Evolutionary conservation across 2,888 invertebrate species (phyloP).

Genomic region (Meandrusa payeni): DNA sequence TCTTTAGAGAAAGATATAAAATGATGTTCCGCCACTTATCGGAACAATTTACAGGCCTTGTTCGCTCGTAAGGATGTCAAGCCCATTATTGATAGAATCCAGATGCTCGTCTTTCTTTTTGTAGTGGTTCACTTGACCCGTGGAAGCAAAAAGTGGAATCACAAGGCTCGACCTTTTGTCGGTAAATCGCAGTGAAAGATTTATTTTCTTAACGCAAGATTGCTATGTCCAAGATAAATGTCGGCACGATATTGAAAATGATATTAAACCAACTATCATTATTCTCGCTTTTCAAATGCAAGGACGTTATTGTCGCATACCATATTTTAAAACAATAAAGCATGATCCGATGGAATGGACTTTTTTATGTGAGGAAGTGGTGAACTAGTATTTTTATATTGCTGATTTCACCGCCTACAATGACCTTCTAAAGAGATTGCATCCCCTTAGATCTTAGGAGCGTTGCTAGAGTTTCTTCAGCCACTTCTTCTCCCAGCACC

Average conservation of each 20-base stretch:
- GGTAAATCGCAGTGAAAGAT: conserved; percentile 51
- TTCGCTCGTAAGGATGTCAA: conserved; percentile 34
- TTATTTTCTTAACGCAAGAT: conserved; percentile 58
- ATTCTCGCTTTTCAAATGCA: background rate
- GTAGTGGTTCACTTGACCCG: conserved; percentile 50
- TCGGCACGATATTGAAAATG: conserved; percentile 23
- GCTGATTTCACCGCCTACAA: no score
- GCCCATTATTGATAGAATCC: conserved; percentile 50
- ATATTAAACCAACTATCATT: conserved; percentile 17
- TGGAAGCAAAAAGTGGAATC: conserved; percentile 53
- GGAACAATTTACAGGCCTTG: conserved; percentile 31
- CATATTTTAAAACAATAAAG: no score
- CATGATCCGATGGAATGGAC: no score
- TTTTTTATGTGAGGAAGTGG: no score
- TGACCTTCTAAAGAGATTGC: no score
- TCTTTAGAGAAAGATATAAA: conserved; percentile 5
- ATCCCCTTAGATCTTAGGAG: no score
- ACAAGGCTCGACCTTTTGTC: conserved; percentile 51
- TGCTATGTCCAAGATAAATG: conserved; percentile 38
- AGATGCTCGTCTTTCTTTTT: conserved; percentile 52
- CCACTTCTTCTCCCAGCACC: no score
- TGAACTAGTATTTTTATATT: no score
- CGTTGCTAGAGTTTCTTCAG: no score
- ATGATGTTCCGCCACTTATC: conserved; percentile 22
- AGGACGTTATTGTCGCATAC: no score